phyloP scores from a whole-genome alignment of 2,888 invertebrate species.

The Crepidodera aurea region DNA sequence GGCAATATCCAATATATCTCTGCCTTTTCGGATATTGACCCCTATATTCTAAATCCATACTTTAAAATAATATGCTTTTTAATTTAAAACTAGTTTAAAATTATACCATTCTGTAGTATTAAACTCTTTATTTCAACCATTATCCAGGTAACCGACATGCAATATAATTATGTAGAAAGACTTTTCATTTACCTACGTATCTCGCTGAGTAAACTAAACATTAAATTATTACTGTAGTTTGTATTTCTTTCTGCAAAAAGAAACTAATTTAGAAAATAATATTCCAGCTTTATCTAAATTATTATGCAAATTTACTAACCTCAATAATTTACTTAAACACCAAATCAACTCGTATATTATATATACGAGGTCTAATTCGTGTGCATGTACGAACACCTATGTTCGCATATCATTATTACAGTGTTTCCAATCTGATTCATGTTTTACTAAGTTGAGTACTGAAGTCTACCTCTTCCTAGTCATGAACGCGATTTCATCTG shows the following conservation, averaged over 20 bases:
- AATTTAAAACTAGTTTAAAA: too few species aligned
- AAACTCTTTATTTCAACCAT: too few species aligned
- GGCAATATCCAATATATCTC: too few species aligned
- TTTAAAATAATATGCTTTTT: too few species aligned
- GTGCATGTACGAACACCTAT: slow-evolving; percentile 21
- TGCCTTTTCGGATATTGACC: too few species aligned
- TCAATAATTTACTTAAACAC: slow-evolving; percentile 17
- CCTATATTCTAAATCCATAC: too few species aligned
- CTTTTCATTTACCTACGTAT: too few species aligned
- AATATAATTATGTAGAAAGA: too few species aligned
- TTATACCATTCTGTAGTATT: too few species aligned
- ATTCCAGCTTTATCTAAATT: slow-evolving; percentile 16
- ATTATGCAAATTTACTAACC: slow-evolving; percentile 19
- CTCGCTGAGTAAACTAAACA: background rate
- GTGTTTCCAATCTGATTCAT: slow-evolving; percentile 16
- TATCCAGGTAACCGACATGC: too few species aligned
- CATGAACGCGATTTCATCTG: slow-evolving; percentile 18
- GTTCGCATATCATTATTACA: slow-evolving; percentile 19
- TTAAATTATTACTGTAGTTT: background rate
- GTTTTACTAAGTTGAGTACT: slow-evolving; percentile 12
- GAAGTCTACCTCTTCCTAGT: slow-evolving; percentile 18
- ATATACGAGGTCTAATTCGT: slow-evolving; percentile 18
- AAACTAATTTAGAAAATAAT: slow-evolving; percentile 13
- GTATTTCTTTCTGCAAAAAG: background rate
- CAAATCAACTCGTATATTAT: slow-evolving; percentile 12